Percentiles rank a stretch among this genome's conserved stretches.
Conservation (phyloP, 2,888 invertebrate genomes). For the Netelia inedita region DNA sequence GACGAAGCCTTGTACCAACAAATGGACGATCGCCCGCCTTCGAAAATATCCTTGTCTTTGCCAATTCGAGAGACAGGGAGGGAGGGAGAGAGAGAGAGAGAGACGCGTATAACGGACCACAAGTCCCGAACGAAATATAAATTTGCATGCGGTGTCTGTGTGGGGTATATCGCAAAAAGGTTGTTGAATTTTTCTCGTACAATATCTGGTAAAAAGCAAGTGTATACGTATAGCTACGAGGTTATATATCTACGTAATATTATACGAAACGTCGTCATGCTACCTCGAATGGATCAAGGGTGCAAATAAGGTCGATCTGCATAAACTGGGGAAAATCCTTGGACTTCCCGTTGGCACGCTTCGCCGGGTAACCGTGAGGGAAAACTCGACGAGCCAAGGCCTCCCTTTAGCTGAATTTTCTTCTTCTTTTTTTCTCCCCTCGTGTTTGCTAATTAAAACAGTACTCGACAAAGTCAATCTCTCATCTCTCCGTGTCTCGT, state of each 20-base stretch:
- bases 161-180: too few relatives aligned
- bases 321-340: constrained; percentile 56
- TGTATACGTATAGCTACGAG: too few relatives aligned
- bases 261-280: not conserved
- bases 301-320: constrained; percentile 60
- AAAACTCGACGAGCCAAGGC: constrained; percentile 35
- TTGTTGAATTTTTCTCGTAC: too few relatives aligned
- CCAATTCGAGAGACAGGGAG: not conserved
- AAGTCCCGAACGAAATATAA: too few relatives aligned
- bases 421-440: constrained; percentile 30
- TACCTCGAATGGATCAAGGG: constrained; percentile 53
- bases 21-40: not conserved
- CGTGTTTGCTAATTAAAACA: constrained; percentile 60
- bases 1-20: not conserved
- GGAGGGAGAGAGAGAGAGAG: too few relatives aligned
- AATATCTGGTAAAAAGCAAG: too few relatives aligned
- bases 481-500: constrained; percentile 1
- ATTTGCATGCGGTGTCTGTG: too few relatives aligned
- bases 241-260: too few relatives aligned
- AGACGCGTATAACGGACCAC: too few relatives aligned
- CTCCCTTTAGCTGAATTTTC: not conserved
- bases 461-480: constrained; percentile 34
- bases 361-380: constrained; percentile 59
- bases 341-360: constrained; percentile 56
- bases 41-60: not conserved